Conservation (phyloP, 2,113 vertebrate genomes). For the Amazona guildingii region DNA sequence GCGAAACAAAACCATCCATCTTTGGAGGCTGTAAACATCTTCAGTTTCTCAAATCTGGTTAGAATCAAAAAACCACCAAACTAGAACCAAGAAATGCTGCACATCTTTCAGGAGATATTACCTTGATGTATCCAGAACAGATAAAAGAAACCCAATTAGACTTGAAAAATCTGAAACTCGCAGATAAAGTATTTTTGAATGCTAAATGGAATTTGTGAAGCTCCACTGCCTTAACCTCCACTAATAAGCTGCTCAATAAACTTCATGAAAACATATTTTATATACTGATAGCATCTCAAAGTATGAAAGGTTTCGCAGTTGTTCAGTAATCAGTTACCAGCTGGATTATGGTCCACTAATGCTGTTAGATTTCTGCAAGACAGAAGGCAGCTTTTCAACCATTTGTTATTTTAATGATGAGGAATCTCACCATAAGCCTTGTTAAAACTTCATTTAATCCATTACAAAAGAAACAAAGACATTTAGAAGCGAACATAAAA, state of each 20-base stretch:
- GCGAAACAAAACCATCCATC: neutral
- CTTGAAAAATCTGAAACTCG: slow-evolving; percentile 18
- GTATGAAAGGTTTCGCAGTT: slow-evolving; percentile 53
- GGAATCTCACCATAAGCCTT: slow-evolving; percentile 74
- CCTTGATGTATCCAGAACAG: neutral
- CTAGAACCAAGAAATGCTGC: neutral
- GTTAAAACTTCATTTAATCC: slow-evolving; percentile 78
- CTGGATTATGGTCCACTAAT: slow-evolving; percentile 74
- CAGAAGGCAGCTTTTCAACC: slow-evolving; percentile 73
- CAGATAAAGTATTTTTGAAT: slow-evolving; percentile 32
- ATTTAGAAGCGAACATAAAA: slow-evolving; percentile 68
- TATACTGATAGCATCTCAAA: slow-evolving; percentile 30
- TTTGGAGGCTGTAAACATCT: neutral
- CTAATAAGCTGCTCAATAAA: slow-evolving; percentile 66
- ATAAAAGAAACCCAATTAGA: slow-evolving; percentile 30
- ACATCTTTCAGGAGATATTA: neutral
- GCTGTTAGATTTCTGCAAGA: slow-evolving; percentile 71
- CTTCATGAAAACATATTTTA: slow-evolving; percentile 48
- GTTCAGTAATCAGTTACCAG: slow-evolving; percentile 66
- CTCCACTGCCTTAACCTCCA: slow-evolving; percentile 11
- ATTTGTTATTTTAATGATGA: slow-evolving; percentile 79
- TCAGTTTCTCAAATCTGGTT: neutral
- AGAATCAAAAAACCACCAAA: neutral
- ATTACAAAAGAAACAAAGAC: slow-evolving; percentile 72
- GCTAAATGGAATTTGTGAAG: slow-evolving; percentile 40